phyloP scores from a whole-genome alignment of 2,888 invertebrate genomes.

The Microctonus hyperodae region DNA sequence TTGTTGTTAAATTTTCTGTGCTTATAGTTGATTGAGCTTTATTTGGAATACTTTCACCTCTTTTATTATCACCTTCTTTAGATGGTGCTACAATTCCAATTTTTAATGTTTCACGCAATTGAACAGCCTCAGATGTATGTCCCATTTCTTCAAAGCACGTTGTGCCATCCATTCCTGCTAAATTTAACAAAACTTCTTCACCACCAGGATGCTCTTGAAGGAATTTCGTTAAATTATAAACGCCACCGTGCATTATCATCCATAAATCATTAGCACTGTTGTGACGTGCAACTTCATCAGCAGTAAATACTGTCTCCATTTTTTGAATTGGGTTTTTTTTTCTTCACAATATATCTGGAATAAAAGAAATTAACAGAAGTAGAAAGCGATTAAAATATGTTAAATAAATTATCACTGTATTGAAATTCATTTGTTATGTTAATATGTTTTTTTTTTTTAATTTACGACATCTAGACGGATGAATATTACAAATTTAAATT shows the following conservation, averaged over 20 bases:
- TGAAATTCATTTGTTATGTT: not conserved
- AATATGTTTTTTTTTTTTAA: not conserved
- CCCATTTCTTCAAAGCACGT: constrained; percentile 75
- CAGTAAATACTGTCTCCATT: constrained; percentile 48
- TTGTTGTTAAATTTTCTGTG: constrained; percentile 22
- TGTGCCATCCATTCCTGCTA: constrained; percentile 69
- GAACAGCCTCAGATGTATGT: constrained; percentile 72
- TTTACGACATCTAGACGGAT: not conserved
- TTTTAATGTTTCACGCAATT: constrained; percentile 68
- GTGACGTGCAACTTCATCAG: constrained; percentile 65
- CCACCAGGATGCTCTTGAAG: constrained; percentile 70
- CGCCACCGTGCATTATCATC: constrained; percentile 67
- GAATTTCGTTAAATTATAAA: constrained; percentile 69
- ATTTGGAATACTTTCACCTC: constrained; percentile 15
- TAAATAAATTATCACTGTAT: not conserved
- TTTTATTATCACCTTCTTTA: not conserved
- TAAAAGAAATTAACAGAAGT: not conserved
- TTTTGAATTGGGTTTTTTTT: not conserved
- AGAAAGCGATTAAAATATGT: not conserved
- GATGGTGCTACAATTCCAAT: constrained; percentile 67
- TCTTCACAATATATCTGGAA: not conserved
- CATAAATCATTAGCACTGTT: constrained; percentile 63
- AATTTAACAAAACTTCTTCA: constrained; percentile 68
- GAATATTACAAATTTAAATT: not conserved
- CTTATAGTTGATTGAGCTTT: not conserved